Conservation (phyloP, 2,888 invertebrate species). For the Dicyrtoma fusca region DNA sequence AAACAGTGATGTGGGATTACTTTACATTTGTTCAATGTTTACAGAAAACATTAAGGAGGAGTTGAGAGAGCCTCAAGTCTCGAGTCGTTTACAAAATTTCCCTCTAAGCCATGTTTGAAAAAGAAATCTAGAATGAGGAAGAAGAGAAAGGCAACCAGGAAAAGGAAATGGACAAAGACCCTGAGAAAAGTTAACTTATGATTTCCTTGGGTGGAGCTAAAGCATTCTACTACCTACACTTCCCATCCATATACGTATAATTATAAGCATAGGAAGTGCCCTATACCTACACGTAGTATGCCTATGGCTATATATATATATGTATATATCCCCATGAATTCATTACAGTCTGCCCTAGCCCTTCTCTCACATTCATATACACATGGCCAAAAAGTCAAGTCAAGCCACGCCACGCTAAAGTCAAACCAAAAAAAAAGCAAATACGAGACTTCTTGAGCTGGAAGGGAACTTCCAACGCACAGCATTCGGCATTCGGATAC, state of each 20-base stretch:
- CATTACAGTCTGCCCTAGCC: too few relatives aligned
- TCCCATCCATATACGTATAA: neutral
- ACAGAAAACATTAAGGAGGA: constrained; percentile 26
- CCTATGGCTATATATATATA: too few relatives aligned
- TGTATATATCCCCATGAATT: too few relatives aligned
- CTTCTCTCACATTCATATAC: too few relatives aligned
- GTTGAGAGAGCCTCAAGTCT: constrained; percentile 5
- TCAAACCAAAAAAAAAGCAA: too few relatives aligned
- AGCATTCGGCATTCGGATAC: too few relatives aligned
- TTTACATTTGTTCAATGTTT: constrained; percentile 22
- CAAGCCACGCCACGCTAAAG: too few relatives aligned
- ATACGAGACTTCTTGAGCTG: too few relatives aligned
- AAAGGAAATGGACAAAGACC: constrained; percentile 28
- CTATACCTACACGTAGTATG: too few relatives aligned
- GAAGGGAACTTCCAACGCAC: too few relatives aligned
- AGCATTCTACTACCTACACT: neutral
- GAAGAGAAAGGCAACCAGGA: constrained; percentile 1
- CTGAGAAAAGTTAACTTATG: constrained; percentile 23
- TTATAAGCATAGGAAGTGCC: neutral
- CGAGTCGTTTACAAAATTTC: constrained; percentile 21
- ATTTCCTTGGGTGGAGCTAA: constrained; percentile 28
- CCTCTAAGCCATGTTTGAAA: constrained; percentile 8
- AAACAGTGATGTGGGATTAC: constrained; percentile 17
- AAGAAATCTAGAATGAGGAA: constrained; percentile 15
- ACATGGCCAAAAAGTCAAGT: too few relatives aligned